Base-by-base conservation (phyloP, 2,797 vertebrate genomes). In the Pangasius mekongensis region DNA sequence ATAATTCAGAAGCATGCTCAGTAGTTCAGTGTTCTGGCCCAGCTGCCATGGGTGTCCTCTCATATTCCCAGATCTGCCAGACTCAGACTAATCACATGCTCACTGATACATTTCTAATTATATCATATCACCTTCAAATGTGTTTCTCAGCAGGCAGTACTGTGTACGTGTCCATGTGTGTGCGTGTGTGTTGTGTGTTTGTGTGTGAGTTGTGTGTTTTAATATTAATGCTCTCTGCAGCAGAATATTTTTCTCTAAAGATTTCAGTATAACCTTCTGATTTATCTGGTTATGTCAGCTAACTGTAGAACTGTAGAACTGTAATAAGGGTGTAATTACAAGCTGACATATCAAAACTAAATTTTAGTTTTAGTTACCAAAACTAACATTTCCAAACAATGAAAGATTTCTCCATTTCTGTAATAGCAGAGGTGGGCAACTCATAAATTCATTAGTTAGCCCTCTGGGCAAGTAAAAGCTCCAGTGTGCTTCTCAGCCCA, bases 81-180 rank as follows among this genome's bases (percentile, higher is more conserved):
- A 88, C 78, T 82, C 49, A 18, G 64, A 54, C 84, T 82, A 69
- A 88, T 89, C 87, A 73, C 87, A 58, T 36, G 54, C 86, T 74
- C 83, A 58, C 71, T 58, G 88, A 91, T 86, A 76, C 16, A 78
- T 86, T 78, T 91, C 86, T 91, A 90, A 90, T 89, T 86, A 88
- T 87, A 90, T 90, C 84, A 60, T 81, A 69, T 77, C 60, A 81
- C 87, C 76, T 89, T 69, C 80, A 76, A 66, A 90, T 86, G 84
- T 78, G 52, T 78, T 84, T 36, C 86, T 89, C 52, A 71, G 78
- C 74, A 83, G 58, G 52, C 85, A n/a, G 85, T 58, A 77, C 24
- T 60, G 39, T 58, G 20, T 80, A 43, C 47, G 18, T 73, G 18
- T 49, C 14, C 39, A 1, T 56, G 43, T 77, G 80, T 60, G 33